Conservation (phyloP, 2,888 invertebrate genomes). For the Ischnura elegans region DNA sequence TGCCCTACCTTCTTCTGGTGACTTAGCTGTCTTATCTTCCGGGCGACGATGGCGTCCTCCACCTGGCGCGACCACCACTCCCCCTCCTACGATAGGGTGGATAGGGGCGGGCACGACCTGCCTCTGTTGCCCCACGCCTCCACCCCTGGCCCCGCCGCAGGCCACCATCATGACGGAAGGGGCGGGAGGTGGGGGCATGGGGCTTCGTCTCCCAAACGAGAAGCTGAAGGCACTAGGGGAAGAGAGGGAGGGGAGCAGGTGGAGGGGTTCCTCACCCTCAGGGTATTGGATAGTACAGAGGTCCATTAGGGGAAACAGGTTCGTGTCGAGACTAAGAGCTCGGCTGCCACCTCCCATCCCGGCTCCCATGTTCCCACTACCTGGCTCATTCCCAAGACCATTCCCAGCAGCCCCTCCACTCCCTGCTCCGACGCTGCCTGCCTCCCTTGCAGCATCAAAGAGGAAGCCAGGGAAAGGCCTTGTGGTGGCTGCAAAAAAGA, state of each 20-base stretch:
- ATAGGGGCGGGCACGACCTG: neutral
- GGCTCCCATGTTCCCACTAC: constrained; percentile 61
- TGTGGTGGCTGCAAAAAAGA: constrained; percentile 76
- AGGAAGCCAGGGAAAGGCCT: constrained; percentile 78
- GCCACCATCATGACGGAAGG: constrained; percentile 59
- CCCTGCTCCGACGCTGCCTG: constrained; percentile 69
- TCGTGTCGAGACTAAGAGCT: constrained; percentile 69
- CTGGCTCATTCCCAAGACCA: constrained; percentile 73
- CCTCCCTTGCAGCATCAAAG: constrained; percentile 75
- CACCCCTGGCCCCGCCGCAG: constrained; percentile 28
- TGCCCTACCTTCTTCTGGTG: neutral
- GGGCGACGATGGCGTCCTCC: neutral
- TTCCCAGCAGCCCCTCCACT: constrained; percentile 75
- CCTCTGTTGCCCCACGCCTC: neutral
- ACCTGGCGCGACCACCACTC: neutral
- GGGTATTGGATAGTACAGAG: constrained; percentile 77
- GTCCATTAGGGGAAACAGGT: constrained; percentile 77
- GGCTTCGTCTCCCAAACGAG: constrained; percentile 43
- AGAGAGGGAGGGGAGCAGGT: constrained; percentile 58
- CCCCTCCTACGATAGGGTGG: constrained; percentile 3
- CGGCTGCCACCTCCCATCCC: constrained; percentile 45
- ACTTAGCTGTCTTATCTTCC: neutral
- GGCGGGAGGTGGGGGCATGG: constrained; percentile 28
- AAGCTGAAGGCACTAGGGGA: constrained; percentile 48
- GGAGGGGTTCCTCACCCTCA: constrained; percentile 72